Evolutionary conservation across 1,140 invertebrate species (phyloP).

Genomic region (Microplitis mediator): DNA sequence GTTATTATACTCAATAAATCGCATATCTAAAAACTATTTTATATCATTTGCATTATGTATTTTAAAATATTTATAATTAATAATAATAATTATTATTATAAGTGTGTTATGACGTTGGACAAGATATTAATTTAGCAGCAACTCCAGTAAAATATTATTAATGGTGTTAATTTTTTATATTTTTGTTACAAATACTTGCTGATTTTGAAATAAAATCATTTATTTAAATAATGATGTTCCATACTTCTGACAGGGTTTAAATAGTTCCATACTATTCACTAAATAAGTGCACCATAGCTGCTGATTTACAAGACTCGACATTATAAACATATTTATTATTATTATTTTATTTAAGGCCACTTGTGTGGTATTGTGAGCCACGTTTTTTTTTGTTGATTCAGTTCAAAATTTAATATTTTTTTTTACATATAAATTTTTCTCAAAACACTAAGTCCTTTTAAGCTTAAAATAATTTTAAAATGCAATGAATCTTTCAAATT

Average conservation of each 20-base stretch:
- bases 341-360: conserved; percentile 13
- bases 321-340: conserved; percentile 18
- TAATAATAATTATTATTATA: background rate
- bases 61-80: too few relatives aligned
- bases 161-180: background rate
- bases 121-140: background rate
- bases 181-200: background rate
- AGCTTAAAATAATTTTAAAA: background rate
- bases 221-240: conserved; percentile 22
- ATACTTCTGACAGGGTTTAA: conserved; percentile 26
- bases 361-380: background rate
- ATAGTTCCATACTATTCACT: conserved; percentile 33
- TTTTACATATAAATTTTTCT: background rate
- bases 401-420: background rate
- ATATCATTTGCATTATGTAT: too few relatives aligned
- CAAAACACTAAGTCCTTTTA: background rate
- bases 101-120: background rate
- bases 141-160: background rate
- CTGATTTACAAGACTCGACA: conserved; percentile 18
- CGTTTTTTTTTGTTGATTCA: conserved; percentile 3
- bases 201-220: conserved; percentile 4
- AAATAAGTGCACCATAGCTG: conserved; percentile 27
- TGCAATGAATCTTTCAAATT: too few relatives aligned
- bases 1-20: background rate
- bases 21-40: background rate